Base-by-base conservation (phyloP, 1,140 invertebrate genomes). In the Dendrolimus punctatus region DNA sequence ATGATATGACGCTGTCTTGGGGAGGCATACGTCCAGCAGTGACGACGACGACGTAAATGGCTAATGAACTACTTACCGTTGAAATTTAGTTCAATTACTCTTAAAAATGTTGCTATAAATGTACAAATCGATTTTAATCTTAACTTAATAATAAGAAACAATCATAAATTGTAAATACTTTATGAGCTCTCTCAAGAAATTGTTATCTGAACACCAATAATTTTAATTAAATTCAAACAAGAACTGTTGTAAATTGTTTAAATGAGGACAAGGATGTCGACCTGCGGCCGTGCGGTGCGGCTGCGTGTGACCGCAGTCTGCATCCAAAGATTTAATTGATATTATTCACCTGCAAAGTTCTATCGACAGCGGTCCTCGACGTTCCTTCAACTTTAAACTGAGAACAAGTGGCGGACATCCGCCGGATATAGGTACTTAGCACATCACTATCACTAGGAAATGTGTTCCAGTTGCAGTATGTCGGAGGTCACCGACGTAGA, bases 181-280 rank as follows among this genome's bases (percentile, higher is more conserved):
- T 23, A 23, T 49, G 9, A 10, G 37, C 5, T 40, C 7, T 41
- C 6, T 37, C 43, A 41, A 45, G 36, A 44, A 37, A 37, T 44
- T 44, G 36, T 45, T 38, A 39, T 40, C 40, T 8, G 36, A 39
- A 51, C 38, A 6, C 43, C 5, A 42, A 56, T 39, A 39, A 53
- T 37, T 49, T 65, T 59, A 68, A 59, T 74, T 68, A 67, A 71
- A 78, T 74, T 72, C 62, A 74, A 76, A 71, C 62, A 64, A 73
- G 71, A 69, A 57, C 58, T 64, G 68, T 62, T 46, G 68, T 73
- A 77, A 76, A 79, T 71, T 73, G 67, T 75, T 75, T 72, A 73
- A 84, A 80, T 76, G 76, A 68, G 80, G 78, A 73, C 80, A 84
- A 84, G 80, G 80, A 81, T 80, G 69, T 69, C 67, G 58, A 57